These are phyloP conservation scores for Mionectes macconnelli DNA, from an alignment of 2,113 vertebrate genomes.

Conservation along the genomic window DNA sequence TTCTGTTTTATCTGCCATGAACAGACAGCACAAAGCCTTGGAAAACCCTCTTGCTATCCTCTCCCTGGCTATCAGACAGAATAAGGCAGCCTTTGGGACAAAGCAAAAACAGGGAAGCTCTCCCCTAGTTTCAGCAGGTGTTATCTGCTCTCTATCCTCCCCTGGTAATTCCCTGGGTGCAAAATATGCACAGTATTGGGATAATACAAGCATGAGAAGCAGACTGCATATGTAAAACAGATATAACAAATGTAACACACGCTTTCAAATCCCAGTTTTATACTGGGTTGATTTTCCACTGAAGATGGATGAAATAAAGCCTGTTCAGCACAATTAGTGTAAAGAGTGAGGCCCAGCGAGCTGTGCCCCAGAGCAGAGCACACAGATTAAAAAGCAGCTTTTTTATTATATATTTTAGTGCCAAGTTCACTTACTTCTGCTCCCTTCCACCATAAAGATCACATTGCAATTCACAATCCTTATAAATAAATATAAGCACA, in stretches of 20 bases:
- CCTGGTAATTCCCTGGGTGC: background rate
- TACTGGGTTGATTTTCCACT: background rate
- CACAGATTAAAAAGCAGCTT: background rate
- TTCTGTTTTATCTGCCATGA: background rate
- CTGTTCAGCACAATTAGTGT: background rate
- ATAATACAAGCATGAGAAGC: background rate
- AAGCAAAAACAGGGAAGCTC: background rate
- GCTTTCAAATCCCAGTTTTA: background rate
- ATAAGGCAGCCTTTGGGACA: background rate
- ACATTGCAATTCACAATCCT: background rate
- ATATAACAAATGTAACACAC: background rate
- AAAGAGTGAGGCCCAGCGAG: background rate
- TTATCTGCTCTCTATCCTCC: background rate
- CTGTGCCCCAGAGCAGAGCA: background rate
- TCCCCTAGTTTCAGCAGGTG: background rate
- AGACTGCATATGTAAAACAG: background rate
- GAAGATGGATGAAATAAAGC: background rate
- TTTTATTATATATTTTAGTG: background rate
- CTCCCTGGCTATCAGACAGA: background rate
- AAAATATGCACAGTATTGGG: background rate
- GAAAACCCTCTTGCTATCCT: background rate
- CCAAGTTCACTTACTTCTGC: background rate
- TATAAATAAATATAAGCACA: background rate
- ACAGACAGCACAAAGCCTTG: background rate
- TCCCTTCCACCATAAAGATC: background rate